Evolutionary conservation across 2,113 vertebrate genomes (phyloP), one percentile per base, ranked within the genome.

Genomic region (Sylvietta virens): DNA sequence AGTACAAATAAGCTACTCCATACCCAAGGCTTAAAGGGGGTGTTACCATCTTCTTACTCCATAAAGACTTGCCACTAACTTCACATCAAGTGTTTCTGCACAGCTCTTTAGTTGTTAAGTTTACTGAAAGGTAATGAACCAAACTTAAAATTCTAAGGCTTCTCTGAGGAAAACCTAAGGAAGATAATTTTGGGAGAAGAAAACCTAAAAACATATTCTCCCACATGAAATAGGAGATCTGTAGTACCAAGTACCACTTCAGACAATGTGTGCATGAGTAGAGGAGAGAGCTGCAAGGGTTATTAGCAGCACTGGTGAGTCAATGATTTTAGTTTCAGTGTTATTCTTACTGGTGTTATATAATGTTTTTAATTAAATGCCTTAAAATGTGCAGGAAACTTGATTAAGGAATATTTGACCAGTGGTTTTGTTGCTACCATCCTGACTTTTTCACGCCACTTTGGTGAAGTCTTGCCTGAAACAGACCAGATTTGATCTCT

Each of bases 121-220:
- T 62, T 73, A 40, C 39, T 44, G 45, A 66, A 78, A 72, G 16
- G 14, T 39, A 91, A 62, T 61, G 30, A 82, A 39, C 42, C 9
- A 74, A 57, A 70, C 26, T 14, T 12, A 33, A 31, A 26, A 71
- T 65, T 57, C 72, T 20, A 67, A 72, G 28, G 15, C 57, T 86
- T 61, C 57, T 67, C 37, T 65, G 81, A 84, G 73, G 27, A 45
- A 88, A 69, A 48, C 0, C 0, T 47, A 65, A 51, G 22, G 18
- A 70, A 57, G 40, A 18, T 57, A 21, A 31, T 5, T 40, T 27
- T 28, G 1, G 1, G 3, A 1, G 26, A 20, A 48, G 6, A 11
- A 48, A 35, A 60, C 35, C 58, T 70, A 7, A 53, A 82, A 77
- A 22, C 3, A 1, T 27, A 22, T 11, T 50, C 13, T 82, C 2